A percentile compares a stretch with the other conserved stretches of the same genome.
Conservation (phyloP, 2,888 invertebrate species). For the Anaspis maculata region DNA sequence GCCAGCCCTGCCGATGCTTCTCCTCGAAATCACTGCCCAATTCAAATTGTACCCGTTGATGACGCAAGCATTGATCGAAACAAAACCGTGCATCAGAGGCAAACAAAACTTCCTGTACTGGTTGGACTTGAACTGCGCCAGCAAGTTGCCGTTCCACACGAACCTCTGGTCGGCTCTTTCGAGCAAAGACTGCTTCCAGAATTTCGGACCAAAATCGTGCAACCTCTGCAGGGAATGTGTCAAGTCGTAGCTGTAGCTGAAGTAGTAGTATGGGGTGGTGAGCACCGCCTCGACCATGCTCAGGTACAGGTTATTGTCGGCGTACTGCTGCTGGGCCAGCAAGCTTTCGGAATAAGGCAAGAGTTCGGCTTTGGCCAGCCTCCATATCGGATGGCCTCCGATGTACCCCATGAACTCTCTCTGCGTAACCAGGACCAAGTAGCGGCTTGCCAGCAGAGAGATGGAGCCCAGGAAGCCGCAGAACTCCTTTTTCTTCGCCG, state of each 20-base stretch:
- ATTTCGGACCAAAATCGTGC: conserved; percentile 75
- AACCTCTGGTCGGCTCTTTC: conserved; percentile 81
- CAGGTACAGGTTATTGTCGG: conserved; percentile 76
- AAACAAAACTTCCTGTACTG: conserved; percentile 74
- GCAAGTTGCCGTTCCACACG: conserved; percentile 84
- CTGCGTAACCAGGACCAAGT: conserved; percentile 82
- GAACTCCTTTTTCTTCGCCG: conserved; percentile 57
- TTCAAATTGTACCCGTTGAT: conserved; percentile 76
- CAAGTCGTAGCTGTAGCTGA: conserved; percentile 89
- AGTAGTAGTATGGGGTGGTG: conserved; percentile 82
- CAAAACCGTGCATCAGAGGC: conserved; percentile 86
- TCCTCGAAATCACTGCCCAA: conserved; percentile 83
- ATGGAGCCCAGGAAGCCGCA: conserved; percentile 86
- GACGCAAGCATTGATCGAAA: conserved; percentile 70
- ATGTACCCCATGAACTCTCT: conserved; percentile 73
- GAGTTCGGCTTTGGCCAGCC: conserved; percentile 69
- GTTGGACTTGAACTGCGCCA: conserved; percentile 66
- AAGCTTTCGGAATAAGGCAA: conserved; percentile 80
- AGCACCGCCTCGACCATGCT: conserved; percentile 77
- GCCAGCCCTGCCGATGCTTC: conserved; percentile 81
- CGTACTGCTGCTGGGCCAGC: conserved; percentile 69
- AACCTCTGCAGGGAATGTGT: conserved; percentile 86
- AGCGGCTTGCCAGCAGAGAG: conserved; percentile 74
- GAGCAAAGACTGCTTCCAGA: conserved; percentile 68
- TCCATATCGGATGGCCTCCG: conserved; percentile 71